phyloP scores from a whole-genome alignment of 2,113 vertebrate genomes.

The Scalopus aquaticus region DNA sequence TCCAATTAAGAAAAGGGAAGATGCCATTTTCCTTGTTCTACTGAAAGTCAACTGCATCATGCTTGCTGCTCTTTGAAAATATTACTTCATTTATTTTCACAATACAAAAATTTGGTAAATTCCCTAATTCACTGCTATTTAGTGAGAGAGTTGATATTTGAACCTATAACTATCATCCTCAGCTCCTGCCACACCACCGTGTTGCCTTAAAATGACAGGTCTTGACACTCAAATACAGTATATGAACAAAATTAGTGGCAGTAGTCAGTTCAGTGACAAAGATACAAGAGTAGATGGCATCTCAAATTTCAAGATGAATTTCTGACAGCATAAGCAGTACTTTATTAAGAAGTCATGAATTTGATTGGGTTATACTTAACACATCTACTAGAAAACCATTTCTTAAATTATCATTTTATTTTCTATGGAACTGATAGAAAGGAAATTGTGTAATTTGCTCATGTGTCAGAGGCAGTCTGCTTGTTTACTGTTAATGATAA shows the following conservation, averaged over 20 bases:
- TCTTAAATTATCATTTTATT: slow-evolving; percentile 74
- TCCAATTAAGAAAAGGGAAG: not conserved
- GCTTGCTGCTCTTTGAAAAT: not conserved
- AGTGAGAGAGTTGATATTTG: not conserved
- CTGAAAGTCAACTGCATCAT: not conserved
- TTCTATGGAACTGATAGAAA: slow-evolving; percentile 62
- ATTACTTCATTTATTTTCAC: slow-evolving; percentile 1
- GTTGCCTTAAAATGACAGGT: slow-evolving; percentile 3
- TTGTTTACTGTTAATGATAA: slow-evolving; percentile 82
- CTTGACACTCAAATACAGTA: not conserved
- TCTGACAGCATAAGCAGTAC: slow-evolving; percentile 57
- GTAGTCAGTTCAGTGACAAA: slow-evolving; percentile 49
- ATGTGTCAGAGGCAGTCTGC: slow-evolving; percentile 75
- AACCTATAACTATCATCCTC: not conserved
- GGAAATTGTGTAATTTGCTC: slow-evolving; percentile 69
- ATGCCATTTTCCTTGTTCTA: not conserved
- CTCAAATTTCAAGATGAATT: slow-evolving; percentile 50
- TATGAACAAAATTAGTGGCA: slow-evolving; percentile 56
- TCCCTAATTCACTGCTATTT: not conserved
- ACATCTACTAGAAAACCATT: slow-evolving; percentile 73
- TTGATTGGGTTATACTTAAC: slow-evolving; percentile 75
- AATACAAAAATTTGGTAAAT: not conserved
- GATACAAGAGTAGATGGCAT: not conserved
- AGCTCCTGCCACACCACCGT: not conserved
- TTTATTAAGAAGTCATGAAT: slow-evolving; percentile 71